Evolutionary conservation across 2,797 vertebrate genomes (phyloP), one percentile per base, ranked within the genome.

Genomic region (Parambassis ranga): DNA sequence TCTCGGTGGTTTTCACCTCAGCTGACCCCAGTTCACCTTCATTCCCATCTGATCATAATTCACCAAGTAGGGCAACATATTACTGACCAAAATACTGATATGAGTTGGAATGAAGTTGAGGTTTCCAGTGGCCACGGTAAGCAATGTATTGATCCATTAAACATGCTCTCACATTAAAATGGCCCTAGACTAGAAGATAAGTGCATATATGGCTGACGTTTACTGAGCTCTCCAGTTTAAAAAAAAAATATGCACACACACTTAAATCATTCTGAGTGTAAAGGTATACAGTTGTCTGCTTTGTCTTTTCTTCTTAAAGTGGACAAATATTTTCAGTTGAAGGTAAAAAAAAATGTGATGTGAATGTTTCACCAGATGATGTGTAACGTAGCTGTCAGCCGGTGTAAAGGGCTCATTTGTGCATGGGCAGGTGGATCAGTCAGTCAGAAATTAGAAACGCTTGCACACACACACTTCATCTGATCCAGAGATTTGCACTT

Each of bases 401-500:
- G 67, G 49, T 77, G 76, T 85, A 87, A 91, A 90, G 87, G 84
- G 89, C 87, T 91, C 82, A 82, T 83, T 76, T 58, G 72, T 85
- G 87, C 87, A 88, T 85, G 86, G 71, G 76, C 79, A 74, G 72
- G 74, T 24, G 71, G 83, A 86, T 83, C 74, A 78, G 81, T 78
- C 77, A 30, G 78, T 82, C 60, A 72, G 60, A 84, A 75, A 71
- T 81, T 79, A 81, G 69, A 84, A 77, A 83, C 38, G 85, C 89
- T 90, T 90, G 88, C 88, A 85, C 90, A 90, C 90, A 90, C 87
- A 87, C 85, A 76, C 80, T 85, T 80, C 85, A 88, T 86, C 85
- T 77, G 77, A 86, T 85, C 81, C 85, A 87, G 84, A 89, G 81
- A 90, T 86, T 91, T 93, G 92, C 91, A 93, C 91, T 93, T 92